These are phyloP conservation scores for Peromyscus californicus DNA, from an alignment of 2,113 vertebrate species.

Conservation along the genomic window DNA sequence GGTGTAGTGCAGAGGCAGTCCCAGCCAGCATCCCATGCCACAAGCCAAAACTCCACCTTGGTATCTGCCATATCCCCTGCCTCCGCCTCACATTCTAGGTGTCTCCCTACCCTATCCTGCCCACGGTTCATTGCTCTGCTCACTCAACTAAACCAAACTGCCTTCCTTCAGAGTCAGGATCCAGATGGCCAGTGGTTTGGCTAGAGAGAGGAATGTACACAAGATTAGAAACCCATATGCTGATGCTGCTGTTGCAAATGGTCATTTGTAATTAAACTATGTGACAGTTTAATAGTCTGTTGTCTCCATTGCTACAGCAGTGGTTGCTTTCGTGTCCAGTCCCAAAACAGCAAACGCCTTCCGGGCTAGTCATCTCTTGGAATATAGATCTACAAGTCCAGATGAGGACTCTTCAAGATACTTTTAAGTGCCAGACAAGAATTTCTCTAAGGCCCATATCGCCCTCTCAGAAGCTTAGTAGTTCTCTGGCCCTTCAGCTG, in stretches of 20 bases:
- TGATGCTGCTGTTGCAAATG: neutral
- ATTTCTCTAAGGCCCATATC: neutral
- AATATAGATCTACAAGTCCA: neutral
- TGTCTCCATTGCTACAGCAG: neutral
- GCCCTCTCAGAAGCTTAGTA: neutral
- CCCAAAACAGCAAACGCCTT: neutral
- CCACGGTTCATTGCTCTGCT: neutral
- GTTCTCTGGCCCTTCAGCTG: neutral
- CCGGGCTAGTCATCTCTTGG: neutral
- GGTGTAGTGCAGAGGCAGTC: neutral
- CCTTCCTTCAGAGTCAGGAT: neutral
- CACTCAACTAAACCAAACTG: neutral
- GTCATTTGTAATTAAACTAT: neutral
- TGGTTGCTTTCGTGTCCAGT: neutral
- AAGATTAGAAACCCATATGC: conserved; percentile 10
- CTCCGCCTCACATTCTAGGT: neutral
- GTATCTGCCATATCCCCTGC: neutral
- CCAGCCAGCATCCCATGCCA: neutral
- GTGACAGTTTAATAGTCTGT: neutral
- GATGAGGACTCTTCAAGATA: neutral
- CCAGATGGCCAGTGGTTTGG: neutral
- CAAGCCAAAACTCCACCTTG: neutral
- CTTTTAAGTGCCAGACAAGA: neutral
- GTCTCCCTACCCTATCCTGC: neutral
- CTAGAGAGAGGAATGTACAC: neutral